Percentiles rank a stretch among this genome's conserved stretches.
Evolutionary conservation across 2,888 invertebrate genomes (phyloP).

Genomic region (Melinaea menophilus): DNA sequence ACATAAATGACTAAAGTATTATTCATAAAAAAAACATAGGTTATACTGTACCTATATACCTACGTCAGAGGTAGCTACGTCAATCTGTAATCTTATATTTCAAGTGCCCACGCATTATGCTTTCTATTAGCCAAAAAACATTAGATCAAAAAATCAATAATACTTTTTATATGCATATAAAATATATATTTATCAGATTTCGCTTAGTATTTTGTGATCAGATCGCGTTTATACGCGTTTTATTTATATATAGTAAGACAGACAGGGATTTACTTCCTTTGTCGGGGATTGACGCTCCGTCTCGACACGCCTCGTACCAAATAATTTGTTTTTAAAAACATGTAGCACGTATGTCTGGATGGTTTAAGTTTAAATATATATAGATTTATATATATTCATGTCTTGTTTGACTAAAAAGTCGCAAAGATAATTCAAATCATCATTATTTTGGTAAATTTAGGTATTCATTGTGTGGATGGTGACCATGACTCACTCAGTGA

Average conservation of each 20-base stretch:
- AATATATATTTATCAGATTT: background rate
- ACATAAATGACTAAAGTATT: slow-evolving; percentile 27
- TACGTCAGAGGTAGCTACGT: slow-evolving; percentile 28
- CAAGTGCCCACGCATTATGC: slow-evolving; percentile 16
- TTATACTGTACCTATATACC: no score
- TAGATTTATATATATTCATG: no score
- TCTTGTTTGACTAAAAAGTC: background rate
- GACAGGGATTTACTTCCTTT: slow-evolving; percentile 10
- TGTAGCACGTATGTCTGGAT: no score
- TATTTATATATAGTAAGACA: slow-evolving; percentile 1
- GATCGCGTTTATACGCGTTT: background rate
- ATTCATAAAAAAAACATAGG: slow-evolving; percentile 20
- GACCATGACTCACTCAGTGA: background rate
- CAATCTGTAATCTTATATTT: slow-evolving; percentile 23
- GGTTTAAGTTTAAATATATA: no score
- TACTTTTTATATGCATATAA: background rate
- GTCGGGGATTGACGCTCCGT: slow-evolving; percentile 9
- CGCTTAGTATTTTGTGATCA: background rate
- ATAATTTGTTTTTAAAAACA: slow-evolving; percentile 12
- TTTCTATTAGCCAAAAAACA: slow-evolving; percentile 17
- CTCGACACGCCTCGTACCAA: slow-evolving; percentile 9
- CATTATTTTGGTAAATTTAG: background rate
- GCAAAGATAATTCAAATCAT: background rate
- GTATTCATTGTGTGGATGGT: background rate
- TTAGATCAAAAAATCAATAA: slow-evolving; percentile 3